phyloP scores from a whole-genome alignment of 2,888 invertebrate species.

The Drosophila anomalipes region DNA sequence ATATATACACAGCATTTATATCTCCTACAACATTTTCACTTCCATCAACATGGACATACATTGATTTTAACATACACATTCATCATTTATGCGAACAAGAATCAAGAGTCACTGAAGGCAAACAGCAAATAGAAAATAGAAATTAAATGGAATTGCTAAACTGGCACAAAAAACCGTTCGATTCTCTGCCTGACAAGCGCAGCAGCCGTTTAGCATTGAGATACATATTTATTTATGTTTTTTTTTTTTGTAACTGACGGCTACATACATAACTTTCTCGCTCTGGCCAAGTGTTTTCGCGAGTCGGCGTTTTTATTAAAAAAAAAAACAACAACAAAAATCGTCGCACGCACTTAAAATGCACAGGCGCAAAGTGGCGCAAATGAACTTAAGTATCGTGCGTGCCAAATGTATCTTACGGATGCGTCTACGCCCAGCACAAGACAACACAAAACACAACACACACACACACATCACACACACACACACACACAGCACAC shows the following conservation, averaged over 20 bases:
- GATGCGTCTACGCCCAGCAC: constrained; percentile 42
- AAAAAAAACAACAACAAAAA: constrained; percentile 3
- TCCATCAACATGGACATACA: constrained; percentile 3
- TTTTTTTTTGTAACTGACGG: constrained; percentile 35
- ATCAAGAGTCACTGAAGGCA: constrained; percentile 12
- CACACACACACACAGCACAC: background rate
- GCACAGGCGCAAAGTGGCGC: constrained; percentile 74
- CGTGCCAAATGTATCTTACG: constrained; percentile 53
- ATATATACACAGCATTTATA: background rate
- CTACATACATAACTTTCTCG: constrained; percentile 45
- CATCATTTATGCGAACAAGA: constrained; percentile 20
- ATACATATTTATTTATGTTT: constrained; percentile 12
- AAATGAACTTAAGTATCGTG: constrained; percentile 79
- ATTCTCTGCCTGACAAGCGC: constrained; percentile 24
- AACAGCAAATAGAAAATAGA: constrained; percentile 37
- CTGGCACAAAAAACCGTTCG: constrained; percentile 71
- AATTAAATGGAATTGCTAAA: constrained; percentile 48
- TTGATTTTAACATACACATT: constrained; percentile 31
- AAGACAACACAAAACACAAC: background rate
- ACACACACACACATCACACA: background rate
- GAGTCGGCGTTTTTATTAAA: constrained; percentile 17
- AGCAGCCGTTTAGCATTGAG: constrained; percentile 34
- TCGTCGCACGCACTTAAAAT: constrained; percentile 68
- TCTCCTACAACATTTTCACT: constrained; percentile 4
- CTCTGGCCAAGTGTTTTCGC: constrained; percentile 6